Evolutionary conservation across 2,888 invertebrate genomes (phyloP).

Genomic region (Drosophila percnosoma): DNA sequence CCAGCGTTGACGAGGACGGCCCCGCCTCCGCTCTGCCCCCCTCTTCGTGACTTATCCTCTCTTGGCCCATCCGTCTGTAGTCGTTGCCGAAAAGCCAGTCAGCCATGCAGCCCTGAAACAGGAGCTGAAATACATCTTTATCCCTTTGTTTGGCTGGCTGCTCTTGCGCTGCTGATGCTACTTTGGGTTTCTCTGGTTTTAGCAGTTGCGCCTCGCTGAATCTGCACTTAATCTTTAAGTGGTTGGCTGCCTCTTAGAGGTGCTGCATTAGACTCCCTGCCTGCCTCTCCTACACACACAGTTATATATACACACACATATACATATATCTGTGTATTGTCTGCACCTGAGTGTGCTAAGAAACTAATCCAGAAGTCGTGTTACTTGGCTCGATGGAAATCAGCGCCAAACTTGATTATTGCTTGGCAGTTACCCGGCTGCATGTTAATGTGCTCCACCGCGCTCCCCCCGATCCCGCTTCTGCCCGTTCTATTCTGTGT

Average conservation of each 20-base stretch:
- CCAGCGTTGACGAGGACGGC: background rate
- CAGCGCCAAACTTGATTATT: conserved; percentile 75
- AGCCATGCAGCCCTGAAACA: conserved; percentile 17
- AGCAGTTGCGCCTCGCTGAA: conserved; percentile 70
- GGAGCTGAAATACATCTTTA: conserved; percentile 23
- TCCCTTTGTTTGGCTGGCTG: conserved; percentile 37
- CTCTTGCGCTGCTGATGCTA: background rate
- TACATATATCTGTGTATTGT: background rate
- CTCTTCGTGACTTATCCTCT: background rate
- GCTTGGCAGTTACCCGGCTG: conserved; percentile 53
- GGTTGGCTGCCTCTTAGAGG: conserved; percentile 70
- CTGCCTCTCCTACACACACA: background rate
- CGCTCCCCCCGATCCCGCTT: background rate
- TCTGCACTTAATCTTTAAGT: conserved; percentile 78
- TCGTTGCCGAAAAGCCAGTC: conserved; percentile 19
- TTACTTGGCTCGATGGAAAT: conserved; percentile 69
- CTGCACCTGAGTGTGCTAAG: conserved; percentile 40
- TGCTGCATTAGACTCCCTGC: conserved; percentile 61
- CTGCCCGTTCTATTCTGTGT: conserved; percentile 1
- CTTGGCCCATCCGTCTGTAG: background rate
- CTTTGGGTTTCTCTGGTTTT: conserved; percentile 16
- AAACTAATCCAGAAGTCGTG: conserved; percentile 76
- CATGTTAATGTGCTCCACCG: conserved; percentile 62
- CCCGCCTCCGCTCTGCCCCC: background rate
- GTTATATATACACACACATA: background rate